Conservation (phyloP, 2,888 invertebrate species). For the Mallateleia sp. region DNA sequence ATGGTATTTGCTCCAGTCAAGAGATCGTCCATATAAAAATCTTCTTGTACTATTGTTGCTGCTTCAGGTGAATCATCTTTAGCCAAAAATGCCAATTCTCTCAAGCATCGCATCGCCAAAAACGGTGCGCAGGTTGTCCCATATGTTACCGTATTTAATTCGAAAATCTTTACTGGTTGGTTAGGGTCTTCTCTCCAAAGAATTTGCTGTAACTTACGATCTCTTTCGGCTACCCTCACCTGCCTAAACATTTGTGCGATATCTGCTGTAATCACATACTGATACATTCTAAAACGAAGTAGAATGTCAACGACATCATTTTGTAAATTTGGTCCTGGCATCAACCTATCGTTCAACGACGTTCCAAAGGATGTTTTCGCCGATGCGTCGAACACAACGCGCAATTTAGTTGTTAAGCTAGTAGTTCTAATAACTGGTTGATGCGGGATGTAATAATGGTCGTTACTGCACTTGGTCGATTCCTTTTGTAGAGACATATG, state of each 20-base stretch:
- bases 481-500: slow-evolving; percentile 47
- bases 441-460: slow-evolving; percentile 29
- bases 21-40: slow-evolving; percentile 53
- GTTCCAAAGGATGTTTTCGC: not conserved
- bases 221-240: not conserved
- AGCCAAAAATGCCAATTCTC: slow-evolving; percentile 8
- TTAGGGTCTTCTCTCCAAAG: slow-evolving; percentile 15
- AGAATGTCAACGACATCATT: not conserved
- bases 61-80: slow-evolving; percentile 27
- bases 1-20: not conserved
- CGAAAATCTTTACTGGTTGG: slow-evolving; percentile 2
- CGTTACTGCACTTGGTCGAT: too few species aligned
- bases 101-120: slow-evolving; percentile 29
- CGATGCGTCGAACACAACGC: slow-evolving; percentile 4
- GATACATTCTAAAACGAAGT: slow-evolving; percentile 19
- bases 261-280: slow-evolving; percentile 82
- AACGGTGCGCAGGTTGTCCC: slow-evolving; percentile 28
- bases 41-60: not conserved
- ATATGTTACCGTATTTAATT: slow-evolving; percentile 43
- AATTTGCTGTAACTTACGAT: slow-evolving; percentile 23
- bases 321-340: slow-evolving; percentile 20
- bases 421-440: slow-evolving; percentile 10
- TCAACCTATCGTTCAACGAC: slow-evolving; percentile 28
- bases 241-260: slow-evolving; percentile 73
- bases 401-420: not conserved